A percentile compares a stretch with the other conserved stretches of the same genome.
These are phyloP conservation scores for Sinodicranocentrus sp. DNA, from an alignment of 2,888 invertebrate species.

Conservation along the genomic window DNA sequence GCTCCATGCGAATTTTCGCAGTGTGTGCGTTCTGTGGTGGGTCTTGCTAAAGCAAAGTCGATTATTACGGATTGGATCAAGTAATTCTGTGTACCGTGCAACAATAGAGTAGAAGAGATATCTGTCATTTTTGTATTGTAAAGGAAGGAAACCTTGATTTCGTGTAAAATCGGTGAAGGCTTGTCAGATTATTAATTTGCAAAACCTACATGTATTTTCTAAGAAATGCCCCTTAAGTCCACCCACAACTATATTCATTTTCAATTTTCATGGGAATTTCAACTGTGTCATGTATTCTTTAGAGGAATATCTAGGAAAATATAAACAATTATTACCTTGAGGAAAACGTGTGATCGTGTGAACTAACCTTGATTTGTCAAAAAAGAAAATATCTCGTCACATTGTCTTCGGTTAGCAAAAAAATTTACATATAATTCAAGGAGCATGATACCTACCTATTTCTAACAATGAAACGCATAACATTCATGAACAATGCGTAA, in stretches of 20 bases:
- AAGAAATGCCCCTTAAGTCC: neutral
- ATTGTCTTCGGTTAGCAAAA: slow-evolving; percentile 58
- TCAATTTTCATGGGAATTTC: slow-evolving; percentile 50
- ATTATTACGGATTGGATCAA: no score
- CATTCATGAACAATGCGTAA: slow-evolving; percentile 17
- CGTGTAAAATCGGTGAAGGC: slow-evolving; percentile 55
- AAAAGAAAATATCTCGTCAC: slow-evolving; percentile 33
- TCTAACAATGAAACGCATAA: slow-evolving; percentile 26
- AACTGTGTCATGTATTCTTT: neutral
- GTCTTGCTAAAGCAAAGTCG: no score
- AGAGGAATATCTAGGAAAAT: neutral
- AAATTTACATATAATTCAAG: no score
- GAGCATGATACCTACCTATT: no score
- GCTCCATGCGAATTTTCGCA: neutral
- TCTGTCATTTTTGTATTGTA: no score
- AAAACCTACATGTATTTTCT: neutral
- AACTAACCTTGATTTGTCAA: slow-evolving; percentile 64
- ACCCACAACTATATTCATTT: neutral
- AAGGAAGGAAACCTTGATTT: slow-evolving; percentile 22
- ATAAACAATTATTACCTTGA: slow-evolving; percentile 44
- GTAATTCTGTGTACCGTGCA: no score
- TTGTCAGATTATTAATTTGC: slow-evolving; percentile 23
- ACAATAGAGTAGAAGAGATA: no score
- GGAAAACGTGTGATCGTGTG: slow-evolving; percentile 52
- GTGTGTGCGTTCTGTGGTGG: no score